Conservation (phyloP, 2,888 invertebrate genomes). For the Trichogramma dendrolimi region DNA sequence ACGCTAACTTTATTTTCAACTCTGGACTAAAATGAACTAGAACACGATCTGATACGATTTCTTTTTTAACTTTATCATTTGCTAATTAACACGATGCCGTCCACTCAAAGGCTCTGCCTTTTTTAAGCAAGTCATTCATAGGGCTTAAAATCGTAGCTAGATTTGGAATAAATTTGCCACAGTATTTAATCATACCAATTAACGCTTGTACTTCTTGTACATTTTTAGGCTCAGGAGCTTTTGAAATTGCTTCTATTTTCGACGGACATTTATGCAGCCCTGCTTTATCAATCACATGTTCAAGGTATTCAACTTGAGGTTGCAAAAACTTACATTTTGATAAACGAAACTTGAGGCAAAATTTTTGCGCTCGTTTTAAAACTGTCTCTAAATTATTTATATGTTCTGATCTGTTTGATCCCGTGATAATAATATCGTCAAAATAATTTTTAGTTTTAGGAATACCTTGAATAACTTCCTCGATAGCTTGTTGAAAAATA, state of each 20-base stretch:
- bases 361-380: constrained; percentile 30
- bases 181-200: constrained; percentile 45
- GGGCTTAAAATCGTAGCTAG: constrained; percentile 36
- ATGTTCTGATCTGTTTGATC: constrained; percentile 31
- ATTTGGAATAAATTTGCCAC: constrained; percentile 42
- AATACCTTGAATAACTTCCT: constrained; percentile 36
- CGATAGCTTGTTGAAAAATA: constrained; percentile 41
- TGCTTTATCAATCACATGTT: constrained; percentile 38
- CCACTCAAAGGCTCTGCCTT: constrained; percentile 26
- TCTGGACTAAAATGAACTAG: constrained; percentile 1
- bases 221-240: constrained; percentile 33
- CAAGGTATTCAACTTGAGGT: constrained; percentile 34
- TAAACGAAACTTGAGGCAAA: constrained; percentile 35
- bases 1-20: background rate
- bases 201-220: constrained; percentile 36
- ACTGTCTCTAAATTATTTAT: constrained; percentile 32
- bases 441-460: constrained; percentile 25
- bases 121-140: constrained; percentile 36
- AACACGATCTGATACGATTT: constrained; percentile 29
- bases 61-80: constrained; percentile 38
- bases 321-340: constrained; percentile 40
- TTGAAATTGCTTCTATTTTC: constrained; percentile 41
- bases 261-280: constrained; percentile 40
- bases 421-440: constrained; percentile 39
- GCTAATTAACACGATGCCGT: constrained; percentile 34